Base-by-base conservation (phyloP, 2,888 invertebrate species). In the Esperia sulphurella region DNA sequence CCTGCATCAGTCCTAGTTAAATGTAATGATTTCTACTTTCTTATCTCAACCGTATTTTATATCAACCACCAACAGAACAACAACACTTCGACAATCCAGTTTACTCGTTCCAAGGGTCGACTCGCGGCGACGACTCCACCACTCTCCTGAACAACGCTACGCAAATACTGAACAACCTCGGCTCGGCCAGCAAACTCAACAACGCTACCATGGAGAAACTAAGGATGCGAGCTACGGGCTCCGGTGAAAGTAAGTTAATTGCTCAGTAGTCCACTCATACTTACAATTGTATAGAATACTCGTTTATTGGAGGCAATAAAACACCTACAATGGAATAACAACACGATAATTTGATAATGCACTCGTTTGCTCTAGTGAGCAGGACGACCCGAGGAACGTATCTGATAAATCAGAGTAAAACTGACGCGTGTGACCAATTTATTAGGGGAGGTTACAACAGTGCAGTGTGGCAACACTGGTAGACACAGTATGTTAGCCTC, bases 21-120 rank as follows among this genome's bases (percentile, higher is more conserved):
- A 38, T 38, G 7, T 13, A 38, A 10, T 7, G 7, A 38, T 38
- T 2, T 13, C 8, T 38, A 37, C 37, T 37, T 12, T n/a, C 13
- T 10, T 13, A 7, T 4, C 38, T 7, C 2, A 21, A 21, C 5
- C 21, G 21, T 3, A n/a, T n/a, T n/a, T n/a, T 21, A 5, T 21
- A 21, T 21, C 3, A 3, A 13, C 35, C 47, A 39, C 49, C 46
- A 40, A 46, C 72, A 94, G 95, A 95, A 71, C 94, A 94, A 68
- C 95, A 95, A 77, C 96, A 97, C 80, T 97, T 97, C 79, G 97
- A 97, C 84, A 97, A 97, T 90, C 97, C 97, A 0, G 96, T 96
- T 4, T 97, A 97, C 80, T 94, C 95, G 9, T 95, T 93, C 84
- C 93, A 95, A 75, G 72, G 75, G 0, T 82, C 83, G 13, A 77